A percentile compares a stretch with the other conserved stretches of the same genome.
Conservation (phyloP, 2,888 invertebrate genomes). For the Mesorhabditis sp. region DNA sequence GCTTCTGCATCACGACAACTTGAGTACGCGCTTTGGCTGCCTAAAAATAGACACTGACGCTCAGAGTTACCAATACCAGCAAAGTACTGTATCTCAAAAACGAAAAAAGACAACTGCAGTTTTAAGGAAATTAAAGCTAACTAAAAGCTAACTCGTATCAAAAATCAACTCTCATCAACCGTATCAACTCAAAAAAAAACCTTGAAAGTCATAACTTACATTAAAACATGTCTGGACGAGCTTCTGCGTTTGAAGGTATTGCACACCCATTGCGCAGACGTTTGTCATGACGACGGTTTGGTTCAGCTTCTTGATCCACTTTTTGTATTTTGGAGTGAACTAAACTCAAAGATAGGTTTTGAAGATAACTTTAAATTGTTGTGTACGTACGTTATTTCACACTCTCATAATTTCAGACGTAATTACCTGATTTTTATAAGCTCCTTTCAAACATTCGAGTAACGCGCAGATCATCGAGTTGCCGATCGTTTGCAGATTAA, state of each 20-base stretch:
- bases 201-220: neutral
- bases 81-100: no score
- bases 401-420: neutral
- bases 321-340: neutral
- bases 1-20: no score
- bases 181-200: no score
- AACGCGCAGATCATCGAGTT: neutral
- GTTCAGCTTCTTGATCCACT: neutral
- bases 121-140: no score
- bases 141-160: no score
- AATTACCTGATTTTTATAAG: neutral
- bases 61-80: no score
- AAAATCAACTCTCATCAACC: no score
- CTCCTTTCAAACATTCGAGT: neutral
- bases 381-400: no score
- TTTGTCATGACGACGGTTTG: neutral
- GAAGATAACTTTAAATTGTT: neutral
- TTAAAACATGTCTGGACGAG: neutral
- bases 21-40: no score
- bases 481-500: conserved; percentile 4
- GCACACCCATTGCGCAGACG: neutral
- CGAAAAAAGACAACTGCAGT: no score
- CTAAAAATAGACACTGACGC: no score
- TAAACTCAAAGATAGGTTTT: neutral
- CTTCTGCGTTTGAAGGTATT: neutral